Conservation (phyloP, 2,888 invertebrate genomes). For the Philereme transversata region DNA sequence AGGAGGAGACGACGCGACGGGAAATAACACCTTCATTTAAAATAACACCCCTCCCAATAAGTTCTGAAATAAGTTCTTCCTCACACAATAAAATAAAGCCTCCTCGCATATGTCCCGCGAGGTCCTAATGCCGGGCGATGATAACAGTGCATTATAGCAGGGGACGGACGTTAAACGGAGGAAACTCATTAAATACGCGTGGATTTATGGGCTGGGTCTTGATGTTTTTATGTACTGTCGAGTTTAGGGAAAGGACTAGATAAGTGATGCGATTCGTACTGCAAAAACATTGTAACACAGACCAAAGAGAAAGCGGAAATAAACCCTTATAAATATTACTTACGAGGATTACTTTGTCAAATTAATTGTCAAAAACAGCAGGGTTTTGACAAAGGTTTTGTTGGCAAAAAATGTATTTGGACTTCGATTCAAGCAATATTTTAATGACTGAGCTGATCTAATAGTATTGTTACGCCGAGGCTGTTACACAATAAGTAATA, state of each 20-base stretch:
- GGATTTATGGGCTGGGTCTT: slow-evolving; percentile 70
- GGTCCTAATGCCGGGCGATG: slow-evolving; percentile 68
- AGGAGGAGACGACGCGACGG: neutral
- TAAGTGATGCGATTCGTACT: slow-evolving; percentile 17
- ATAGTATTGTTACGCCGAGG: too few species aligned
- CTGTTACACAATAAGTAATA: too few species aligned
- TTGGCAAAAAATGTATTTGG: too few species aligned
- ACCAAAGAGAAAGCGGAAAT: too few species aligned
- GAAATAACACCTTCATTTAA: slow-evolving; percentile 28
- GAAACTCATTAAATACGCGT: slow-evolving; percentile 79
- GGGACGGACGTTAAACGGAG: slow-evolving; percentile 68
- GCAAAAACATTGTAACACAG: slow-evolving; percentile 8
- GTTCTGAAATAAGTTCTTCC: slow-evolving; percentile 44
- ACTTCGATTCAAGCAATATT: too few species aligned
- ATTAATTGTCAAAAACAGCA: too few species aligned
- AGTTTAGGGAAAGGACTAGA: slow-evolving; percentile 29
- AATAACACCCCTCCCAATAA: slow-evolving; percentile 51
- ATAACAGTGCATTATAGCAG: slow-evolving; percentile 72
- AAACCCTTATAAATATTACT: too few species aligned
- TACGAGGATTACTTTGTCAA: too few species aligned
- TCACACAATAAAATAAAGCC: slow-evolving; percentile 37
- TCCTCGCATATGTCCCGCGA: slow-evolving; percentile 31
- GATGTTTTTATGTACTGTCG: slow-evolving; percentile 44
- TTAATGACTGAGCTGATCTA: too few species aligned
- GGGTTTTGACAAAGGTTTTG: too few species aligned